Evolutionary conservation across 2,113 vertebrate genomes (phyloP).

Genomic region (Bettongia penicillata): DNA sequence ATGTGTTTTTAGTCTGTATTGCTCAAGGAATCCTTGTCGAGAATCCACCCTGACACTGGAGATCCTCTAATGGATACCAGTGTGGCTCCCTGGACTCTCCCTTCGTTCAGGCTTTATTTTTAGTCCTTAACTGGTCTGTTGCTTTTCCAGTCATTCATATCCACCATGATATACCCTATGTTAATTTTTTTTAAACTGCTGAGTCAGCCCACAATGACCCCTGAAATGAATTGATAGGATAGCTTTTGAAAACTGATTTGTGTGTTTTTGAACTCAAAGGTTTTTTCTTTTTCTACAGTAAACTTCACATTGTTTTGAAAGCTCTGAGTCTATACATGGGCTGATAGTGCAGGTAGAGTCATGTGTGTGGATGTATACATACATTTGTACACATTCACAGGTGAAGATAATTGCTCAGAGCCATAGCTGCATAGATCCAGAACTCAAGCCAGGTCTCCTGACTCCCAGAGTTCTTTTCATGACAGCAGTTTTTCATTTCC

Average conservation of each 20-base stretch:
- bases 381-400: background rate
- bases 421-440: background rate
- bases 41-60: background rate
- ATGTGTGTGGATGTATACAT: background rate
- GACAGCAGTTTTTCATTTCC: background rate
- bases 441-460: background rate
- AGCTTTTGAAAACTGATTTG: background rate
- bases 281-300: background rate
- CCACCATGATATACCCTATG: background rate
- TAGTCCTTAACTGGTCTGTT: background rate
- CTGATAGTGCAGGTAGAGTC: background rate
- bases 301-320: background rate
- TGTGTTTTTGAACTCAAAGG: background rate
- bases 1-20: background rate
- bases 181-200: too few relatives aligned
- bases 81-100: background rate
- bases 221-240: background rate
- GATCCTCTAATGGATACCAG: background rate
- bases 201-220: background rate
- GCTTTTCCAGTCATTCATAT: background rate
- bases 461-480: background rate
- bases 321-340: background rate
- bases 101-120: too few relatives aligned
- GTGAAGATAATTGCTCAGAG: background rate
- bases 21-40: background rate